Evolutionary conservation across 2,113 vertebrate species (phyloP), one percentile per base, ranked within the genome.

Genomic region (Triplophysa rosa): DNA sequence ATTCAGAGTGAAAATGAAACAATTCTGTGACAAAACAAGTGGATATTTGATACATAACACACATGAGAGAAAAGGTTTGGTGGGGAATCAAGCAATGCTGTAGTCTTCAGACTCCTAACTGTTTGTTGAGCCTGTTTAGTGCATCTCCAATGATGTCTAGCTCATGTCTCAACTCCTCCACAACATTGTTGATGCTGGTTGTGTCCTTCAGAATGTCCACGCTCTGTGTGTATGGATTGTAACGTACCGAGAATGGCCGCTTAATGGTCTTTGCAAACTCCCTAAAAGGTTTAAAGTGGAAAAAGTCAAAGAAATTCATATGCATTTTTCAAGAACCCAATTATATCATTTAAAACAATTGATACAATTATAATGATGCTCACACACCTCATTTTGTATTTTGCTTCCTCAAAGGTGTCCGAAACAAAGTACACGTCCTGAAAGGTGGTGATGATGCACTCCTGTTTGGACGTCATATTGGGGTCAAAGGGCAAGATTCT

Each of bases 181-280:
- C 94, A 77, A 96, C 90, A 0, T 86, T 94, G 88, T 95, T 94
- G 77, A 98, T 96, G 92, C 96, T 98, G 73, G 88, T 90, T 1
- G 87, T 93, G 87, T 98, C 97, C 84, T 95, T 97, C 69, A 99
- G 90, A 73, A 98, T 86, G 54, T 98, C 96, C 87, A 99, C 88
- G 0, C 95, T 98, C 86, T 96, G 98, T 24, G 96, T 98, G 59
- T 98, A 99, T 0, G 98, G 96, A 77, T 98, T 98, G 89, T 99
- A 99, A 81, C 95, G 95, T 84, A 99, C 91, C 0, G 94, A 95
- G 90, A 99, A 99, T 0, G 97, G 96, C n/a, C 96, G 95, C 88
- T 94, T 97, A 84, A 99, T 96, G 82, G 95, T 98, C 93, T 98
- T 98, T 73, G 96, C 95, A 90, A 99, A 99, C 88, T 99, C 98